These are phyloP conservation scores for Eupithecia pulchellata DNA, from an alignment of 2,888 invertebrate genomes.

Conservation along the genomic window DNA sequence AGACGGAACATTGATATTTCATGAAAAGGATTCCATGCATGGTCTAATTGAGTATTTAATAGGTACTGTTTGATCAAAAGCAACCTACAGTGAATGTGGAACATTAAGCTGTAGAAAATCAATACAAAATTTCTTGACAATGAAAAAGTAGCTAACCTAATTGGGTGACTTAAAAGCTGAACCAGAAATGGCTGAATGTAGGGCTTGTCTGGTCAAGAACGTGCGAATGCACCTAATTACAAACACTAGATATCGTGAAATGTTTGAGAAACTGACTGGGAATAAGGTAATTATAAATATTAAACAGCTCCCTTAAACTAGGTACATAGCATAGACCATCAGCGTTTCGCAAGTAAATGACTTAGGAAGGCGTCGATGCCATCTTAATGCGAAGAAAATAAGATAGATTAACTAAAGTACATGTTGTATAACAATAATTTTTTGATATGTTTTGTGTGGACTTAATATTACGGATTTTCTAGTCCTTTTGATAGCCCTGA, in stretches of 20 bases:
- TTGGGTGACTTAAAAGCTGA: constrained; percentile 4
- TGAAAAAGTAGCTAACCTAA: constrained; percentile 5
- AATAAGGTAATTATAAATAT: neutral
- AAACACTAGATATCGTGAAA: neutral
- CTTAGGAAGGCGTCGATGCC: neutral
- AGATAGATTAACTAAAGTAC: neutral
- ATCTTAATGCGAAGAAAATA: neutral
- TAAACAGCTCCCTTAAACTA: neutral
- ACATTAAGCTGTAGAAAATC: constrained; percentile 3
- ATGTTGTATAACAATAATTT: neutral
- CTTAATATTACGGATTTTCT: neutral
- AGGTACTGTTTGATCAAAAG: neutral
- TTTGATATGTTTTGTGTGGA: neutral
- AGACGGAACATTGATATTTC: neutral
- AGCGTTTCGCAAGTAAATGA: neutral
- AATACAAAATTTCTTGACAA: constrained; percentile 11
- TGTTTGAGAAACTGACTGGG: constrained; percentile 2
- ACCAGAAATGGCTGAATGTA: constrained; percentile 2
- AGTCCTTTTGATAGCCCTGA: neutral
- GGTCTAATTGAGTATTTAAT: neutral
- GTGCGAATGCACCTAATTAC: neutral
- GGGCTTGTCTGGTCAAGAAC: neutral
- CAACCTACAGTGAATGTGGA: neutral
- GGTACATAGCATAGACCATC: neutral
- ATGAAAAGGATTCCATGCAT: neutral